Percentiles rank a stretch among this genome's conserved stretches.
Evolutionary conservation across 2,888 invertebrate genomes (phyloP).

Genomic region (Drosophila incognita): DNA sequence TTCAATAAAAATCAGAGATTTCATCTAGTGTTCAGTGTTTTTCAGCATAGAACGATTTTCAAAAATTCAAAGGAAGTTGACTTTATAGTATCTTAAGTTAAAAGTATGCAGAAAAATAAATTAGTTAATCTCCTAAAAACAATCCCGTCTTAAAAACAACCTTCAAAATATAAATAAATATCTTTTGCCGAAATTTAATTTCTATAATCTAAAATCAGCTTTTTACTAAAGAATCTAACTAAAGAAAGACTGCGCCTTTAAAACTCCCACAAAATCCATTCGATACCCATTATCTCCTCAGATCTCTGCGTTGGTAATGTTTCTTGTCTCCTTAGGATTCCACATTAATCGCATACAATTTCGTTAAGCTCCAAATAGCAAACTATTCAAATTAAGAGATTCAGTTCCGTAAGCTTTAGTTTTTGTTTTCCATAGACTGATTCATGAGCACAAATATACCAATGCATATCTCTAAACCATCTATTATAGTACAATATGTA

Average conservation of each 20-base stretch:
- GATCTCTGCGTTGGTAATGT: neutral
- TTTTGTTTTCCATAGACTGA: too few relatives aligned
- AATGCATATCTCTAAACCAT: neutral
- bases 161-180: neutral
- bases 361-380: neutral
- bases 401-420: neutral
- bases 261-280: neutral
- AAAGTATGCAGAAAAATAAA: neutral
- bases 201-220: neutral
- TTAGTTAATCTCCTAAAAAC: neutral
- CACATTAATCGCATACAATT: neutral
- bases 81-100: neutral
- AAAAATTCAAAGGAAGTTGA: too few relatives aligned
- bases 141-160: neutral
- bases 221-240: neutral
- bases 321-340: neutral
- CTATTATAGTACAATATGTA: neutral
- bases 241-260: neutral
- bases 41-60: too few relatives aligned
- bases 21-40: too few relatives aligned
- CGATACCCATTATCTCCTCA: neutral
- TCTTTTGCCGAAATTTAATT: neutral
- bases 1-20: neutral
- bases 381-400: neutral
- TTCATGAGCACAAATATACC: neutral